Base-by-base conservation (phyloP, 2,113 vertebrate genomes). In the Chaetodon auriga region DNA sequence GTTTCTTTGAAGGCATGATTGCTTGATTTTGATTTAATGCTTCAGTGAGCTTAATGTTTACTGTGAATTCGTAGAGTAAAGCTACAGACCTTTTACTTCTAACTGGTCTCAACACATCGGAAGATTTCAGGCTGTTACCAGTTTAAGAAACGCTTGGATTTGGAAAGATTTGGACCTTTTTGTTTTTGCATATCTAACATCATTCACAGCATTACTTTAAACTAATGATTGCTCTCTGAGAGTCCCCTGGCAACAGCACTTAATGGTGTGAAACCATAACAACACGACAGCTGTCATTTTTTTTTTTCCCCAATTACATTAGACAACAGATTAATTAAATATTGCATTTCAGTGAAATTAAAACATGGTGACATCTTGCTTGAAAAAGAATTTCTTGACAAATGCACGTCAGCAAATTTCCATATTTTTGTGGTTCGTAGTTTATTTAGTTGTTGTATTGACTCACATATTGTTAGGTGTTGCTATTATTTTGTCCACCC, bases 281-380 rank as follows among this genome's bases (percentile, higher is more conserved):
- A 36, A n/a, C 57, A 48, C 13, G 30, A 65, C 43, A n/a, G 58
- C 58, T 65, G 51, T 68, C 45, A 19, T 30, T 38, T 19, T n/a
- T 54, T 38, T 18, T 53, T 53, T 72, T 61, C 51, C 6, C 46
- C 71, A 76, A 85, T 77, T 72, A 77, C 45, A 63, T 41, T 23
- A 46, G 62, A 77, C 48, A 77, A 15, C 21, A 8, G 45, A 54
- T 77, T 72, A 61, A 81, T 81, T 62, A 73, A 14, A 68, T 41
- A 18, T 53, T 35, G 51, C 14, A 5, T 68, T 15, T 80, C 35
- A 16, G 13, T 45, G 23, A 68, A 69, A 16, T 7, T 60, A 1
- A 49, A 57, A 43, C n/a, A 49, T 49, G 63, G 1, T 25, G 49
- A 25, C 58, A 23, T 74, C 25, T n/a, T 21, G 10, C 51, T 46